Percentiles rank a stretch among this genome's conserved stretches.
phyloP scores from a whole-genome alignment of 2,113 vertebrate genomes.

The Benitochromis conjunctus region DNA sequence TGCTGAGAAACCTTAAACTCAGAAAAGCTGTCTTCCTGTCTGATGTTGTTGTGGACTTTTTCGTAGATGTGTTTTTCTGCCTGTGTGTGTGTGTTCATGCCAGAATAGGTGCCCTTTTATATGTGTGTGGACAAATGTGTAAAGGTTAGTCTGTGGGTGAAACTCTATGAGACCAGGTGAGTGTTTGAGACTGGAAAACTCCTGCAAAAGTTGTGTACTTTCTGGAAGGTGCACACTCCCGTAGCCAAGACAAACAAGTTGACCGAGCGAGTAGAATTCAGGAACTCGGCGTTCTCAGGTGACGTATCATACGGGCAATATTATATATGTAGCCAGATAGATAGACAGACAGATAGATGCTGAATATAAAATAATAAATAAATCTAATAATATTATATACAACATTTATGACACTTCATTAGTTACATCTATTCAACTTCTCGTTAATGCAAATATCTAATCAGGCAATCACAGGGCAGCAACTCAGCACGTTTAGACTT shows the following conservation, averaged over 20 bases:
- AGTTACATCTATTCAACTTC: background rate
- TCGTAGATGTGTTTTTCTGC: background rate
- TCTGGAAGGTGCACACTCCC: conserved; percentile 11
- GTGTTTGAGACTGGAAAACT: conserved; percentile 29
- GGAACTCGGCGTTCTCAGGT: background rate
- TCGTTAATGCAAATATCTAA: background rate
- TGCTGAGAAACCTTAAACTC: background rate
- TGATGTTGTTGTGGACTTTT: conserved; percentile 2
- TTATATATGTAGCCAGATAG: background rate
- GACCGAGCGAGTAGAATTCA: background rate
- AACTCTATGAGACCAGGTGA: background rate
- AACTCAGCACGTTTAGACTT: background rate
- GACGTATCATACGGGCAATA: background rate
- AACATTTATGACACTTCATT: background rate
- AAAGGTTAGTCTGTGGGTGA: conserved; percentile 6
- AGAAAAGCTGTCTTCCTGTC: conserved; percentile 1
- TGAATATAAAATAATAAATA: background rate
- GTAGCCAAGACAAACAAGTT: conserved; percentile 47
- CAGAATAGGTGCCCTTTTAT: conserved; percentile 11
- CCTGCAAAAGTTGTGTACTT: conserved; percentile 30
- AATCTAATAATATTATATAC: background rate
- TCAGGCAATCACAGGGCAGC: background rate
- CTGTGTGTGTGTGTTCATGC: background rate
- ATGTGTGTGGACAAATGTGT: background rate
- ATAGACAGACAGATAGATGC: background rate